Evolutionary conservation across 30 jellyfish, hydroid and myxozoan species (phyloP).

Genomic region (Chironex yamaguchii): DNA sequence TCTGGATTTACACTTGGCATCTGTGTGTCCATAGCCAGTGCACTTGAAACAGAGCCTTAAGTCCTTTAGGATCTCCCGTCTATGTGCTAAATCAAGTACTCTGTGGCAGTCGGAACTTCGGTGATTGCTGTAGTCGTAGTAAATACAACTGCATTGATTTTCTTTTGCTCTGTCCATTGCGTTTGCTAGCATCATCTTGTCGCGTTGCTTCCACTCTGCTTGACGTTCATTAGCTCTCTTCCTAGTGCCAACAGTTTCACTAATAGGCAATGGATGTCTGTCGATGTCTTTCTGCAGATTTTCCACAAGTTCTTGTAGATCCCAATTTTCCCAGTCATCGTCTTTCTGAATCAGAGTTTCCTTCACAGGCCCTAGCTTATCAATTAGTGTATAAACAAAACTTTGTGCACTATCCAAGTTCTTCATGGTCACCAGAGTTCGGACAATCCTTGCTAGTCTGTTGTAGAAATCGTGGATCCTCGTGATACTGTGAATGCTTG

Average conservation of each 20-base stretch:
- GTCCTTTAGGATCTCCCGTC: conserved; percentile 17
- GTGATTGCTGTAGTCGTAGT: conserved; percentile 38
- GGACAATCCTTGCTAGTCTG: conserved; percentile 58
- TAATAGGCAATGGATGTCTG: conserved; percentile 75
- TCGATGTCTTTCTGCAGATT: conserved; percentile 63
- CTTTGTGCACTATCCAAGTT: conserved; percentile 47
- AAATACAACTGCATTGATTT: conserved; percentile 35
- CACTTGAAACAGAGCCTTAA: conserved; percentile 6
- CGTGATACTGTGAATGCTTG: conserved; percentile 23
- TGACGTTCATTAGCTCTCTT: conserved; percentile 22
- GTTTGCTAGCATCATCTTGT: conserved; percentile 69
- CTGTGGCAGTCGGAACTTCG: conserved; percentile 53
- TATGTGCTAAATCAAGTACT: conserved; percentile 19
- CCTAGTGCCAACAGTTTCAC: conserved; percentile 9
- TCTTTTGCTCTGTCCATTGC: conserved; percentile 26
- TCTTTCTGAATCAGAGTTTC: conserved; percentile 52
- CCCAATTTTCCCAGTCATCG: conserved; percentile 57
- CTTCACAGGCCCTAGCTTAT: conserved; percentile 70
- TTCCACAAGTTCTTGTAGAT: conserved; percentile 60
- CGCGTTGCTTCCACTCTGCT: conserved; percentile 56
- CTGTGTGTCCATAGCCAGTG: conserved; percentile 5
- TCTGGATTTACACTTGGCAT: conserved; percentile 16
- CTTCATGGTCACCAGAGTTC: conserved; percentile 58
- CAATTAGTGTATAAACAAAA: conserved; percentile 41
- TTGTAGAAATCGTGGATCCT: conserved; percentile 61